Evolutionary conservation across 2,113 vertebrate genomes (phyloP).

Genomic region (Siniperca chuatsi): DNA sequence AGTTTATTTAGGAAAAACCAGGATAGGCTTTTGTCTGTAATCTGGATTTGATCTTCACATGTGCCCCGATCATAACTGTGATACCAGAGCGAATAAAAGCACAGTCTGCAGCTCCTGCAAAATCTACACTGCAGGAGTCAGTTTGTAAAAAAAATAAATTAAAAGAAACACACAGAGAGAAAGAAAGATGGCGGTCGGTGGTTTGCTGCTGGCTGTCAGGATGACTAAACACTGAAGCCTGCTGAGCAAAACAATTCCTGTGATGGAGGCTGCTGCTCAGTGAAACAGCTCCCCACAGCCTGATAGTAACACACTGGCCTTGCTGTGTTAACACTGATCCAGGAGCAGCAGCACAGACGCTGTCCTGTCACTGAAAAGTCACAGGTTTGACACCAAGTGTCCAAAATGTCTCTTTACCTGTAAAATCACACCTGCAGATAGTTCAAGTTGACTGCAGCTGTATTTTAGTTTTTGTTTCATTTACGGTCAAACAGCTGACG

Average conservation of each 20-base stretch:
- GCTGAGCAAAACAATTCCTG: constrained; percentile 20
- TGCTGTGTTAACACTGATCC: neutral
- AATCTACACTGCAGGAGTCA: neutral
- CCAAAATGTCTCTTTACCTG: neutral
- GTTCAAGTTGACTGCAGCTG: neutral
- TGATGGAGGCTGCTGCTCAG: constrained; percentile 1
- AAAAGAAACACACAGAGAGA: no score
- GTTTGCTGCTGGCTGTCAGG: constrained; percentile 3
- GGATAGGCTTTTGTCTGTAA: neutral
- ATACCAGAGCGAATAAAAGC: neutral
- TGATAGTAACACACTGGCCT: neutral
- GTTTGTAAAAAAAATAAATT: neutral
- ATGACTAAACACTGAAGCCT: constrained; percentile 13
- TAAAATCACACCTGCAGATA: neutral
- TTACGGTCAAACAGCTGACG: neutral
- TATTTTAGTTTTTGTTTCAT: neutral
- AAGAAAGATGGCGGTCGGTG: neutral
- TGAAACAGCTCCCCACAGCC: neutral
- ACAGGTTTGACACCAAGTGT: neutral
- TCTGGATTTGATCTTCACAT: neutral
- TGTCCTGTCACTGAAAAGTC: neutral
- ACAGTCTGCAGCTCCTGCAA: neutral
- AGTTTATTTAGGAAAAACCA: neutral
- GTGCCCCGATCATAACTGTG: neutral
- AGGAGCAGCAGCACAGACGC: neutral